phyloP scores from a whole-genome alignment of 2,113 vertebrate species.

The Oncorhynchus tshawytscha region DNA sequence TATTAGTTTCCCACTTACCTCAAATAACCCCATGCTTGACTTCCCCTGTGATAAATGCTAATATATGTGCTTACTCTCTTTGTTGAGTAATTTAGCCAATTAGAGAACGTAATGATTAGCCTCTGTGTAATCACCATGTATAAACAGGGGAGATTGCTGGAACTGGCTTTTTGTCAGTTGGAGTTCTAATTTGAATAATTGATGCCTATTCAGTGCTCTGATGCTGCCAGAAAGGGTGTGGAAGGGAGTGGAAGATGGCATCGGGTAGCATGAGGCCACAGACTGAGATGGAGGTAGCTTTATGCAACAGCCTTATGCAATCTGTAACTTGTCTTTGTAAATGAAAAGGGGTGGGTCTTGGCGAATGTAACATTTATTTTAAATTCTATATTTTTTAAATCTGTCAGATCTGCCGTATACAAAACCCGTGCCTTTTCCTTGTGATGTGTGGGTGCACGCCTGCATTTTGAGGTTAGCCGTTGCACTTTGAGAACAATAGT shows the following conservation, averaged over 20 bases:
- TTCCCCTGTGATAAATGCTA: conserved; percentile 55
- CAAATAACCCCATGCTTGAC: conserved; percentile 43
- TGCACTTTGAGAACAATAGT: no score
- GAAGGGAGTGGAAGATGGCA: conserved; percentile 21
- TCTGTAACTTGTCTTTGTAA: no score
- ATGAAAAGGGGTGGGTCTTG: no score
- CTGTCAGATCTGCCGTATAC: no score
- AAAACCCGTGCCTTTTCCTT: no score
- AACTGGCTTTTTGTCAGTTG: conserved; percentile 74
- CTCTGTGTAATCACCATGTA: conserved; percentile 62
- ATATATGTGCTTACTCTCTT: conserved; percentile 62
- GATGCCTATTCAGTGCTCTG: conserved; percentile 50
- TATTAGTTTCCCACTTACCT: conserved; percentile 43
- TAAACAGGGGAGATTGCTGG: conserved; percentile 53
- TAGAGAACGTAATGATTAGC: conserved; percentile 69
- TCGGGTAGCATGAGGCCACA: conserved; percentile 11
- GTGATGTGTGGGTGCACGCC: no score
- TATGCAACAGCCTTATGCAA: no score
- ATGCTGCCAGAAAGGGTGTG: conserved; percentile 39
- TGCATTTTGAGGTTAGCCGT: no score
- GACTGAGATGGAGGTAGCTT: neutral
- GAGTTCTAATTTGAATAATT: conserved; percentile 69
- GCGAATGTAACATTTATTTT: no score
- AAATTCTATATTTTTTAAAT: no score
- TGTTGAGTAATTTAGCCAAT: conserved; percentile 69